phyloP scores from a whole-genome alignment of 2,113 vertebrate species.

The Gymnarchus niloticus region DNA sequence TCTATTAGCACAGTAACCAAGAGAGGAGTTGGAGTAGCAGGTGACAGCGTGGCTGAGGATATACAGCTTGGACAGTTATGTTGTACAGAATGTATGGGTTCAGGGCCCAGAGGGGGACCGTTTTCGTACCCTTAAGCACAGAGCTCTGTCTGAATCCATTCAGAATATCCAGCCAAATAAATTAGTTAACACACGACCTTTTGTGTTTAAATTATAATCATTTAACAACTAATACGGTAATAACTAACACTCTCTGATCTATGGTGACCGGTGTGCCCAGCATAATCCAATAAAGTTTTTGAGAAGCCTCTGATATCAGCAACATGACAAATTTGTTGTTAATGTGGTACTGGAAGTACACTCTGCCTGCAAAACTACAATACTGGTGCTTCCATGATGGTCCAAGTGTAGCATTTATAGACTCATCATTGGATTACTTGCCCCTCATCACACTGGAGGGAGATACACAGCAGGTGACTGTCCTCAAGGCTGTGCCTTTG shows the following conservation, averaged over 20 bases:
- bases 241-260: not conserved
- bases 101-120: not conserved
- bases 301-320: not conserved
- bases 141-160: not conserved
- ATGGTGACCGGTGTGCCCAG: not conserved
- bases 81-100: no score
- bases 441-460: not conserved
- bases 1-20: no score
- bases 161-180: not conserved
- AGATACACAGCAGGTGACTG: not conserved
- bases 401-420: not conserved
- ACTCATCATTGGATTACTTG: not conserved
- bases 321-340: not conserved
- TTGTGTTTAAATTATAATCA: no score
- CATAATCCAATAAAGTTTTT: not conserved
- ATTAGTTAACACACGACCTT: no score
- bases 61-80: no score
- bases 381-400: not conserved
- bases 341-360: not conserved
- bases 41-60: not conserved
- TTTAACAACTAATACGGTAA: not conserved
- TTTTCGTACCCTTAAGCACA: not conserved
- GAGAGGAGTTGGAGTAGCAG: not conserved
- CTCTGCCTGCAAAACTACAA: not conserved
- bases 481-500: not conserved